These are phyloP conservation scores for Denticeps clupeoides DNA, from an alignment of 2,797 vertebrate genomes.

Conservation along the genomic window DNA sequence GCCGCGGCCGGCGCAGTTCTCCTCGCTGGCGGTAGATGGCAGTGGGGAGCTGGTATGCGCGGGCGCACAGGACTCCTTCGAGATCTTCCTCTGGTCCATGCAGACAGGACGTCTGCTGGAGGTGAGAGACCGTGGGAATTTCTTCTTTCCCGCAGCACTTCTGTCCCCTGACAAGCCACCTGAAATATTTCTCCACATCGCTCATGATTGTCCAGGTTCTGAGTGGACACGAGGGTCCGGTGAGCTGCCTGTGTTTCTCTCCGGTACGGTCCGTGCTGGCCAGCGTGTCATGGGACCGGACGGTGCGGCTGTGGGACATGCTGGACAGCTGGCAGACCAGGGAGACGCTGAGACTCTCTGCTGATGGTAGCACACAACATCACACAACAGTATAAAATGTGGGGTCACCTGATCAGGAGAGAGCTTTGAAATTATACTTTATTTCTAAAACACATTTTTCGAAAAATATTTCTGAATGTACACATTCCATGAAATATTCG, in stretches of 20 bases:
- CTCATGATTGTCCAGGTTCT: no score
- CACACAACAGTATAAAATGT: no score
- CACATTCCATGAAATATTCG: no score
- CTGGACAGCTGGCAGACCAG: constrained; percentile 89
- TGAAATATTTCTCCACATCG: not conserved
- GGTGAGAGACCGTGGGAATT: constrained; percentile 63
- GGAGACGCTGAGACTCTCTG: constrained; percentile 69
- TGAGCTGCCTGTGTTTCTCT: constrained; percentile 82
- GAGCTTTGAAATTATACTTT: no score
- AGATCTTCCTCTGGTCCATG: constrained; percentile 95
- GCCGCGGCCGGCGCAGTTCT: constrained; percentile 82
- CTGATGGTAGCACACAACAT: constrained; percentile 65
- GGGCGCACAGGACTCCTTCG: constrained; percentile 88
- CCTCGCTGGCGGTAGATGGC: constrained; percentile 75
- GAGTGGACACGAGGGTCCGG: constrained; percentile 82
- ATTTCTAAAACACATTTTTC: no score
- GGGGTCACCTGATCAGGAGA: not conserved
- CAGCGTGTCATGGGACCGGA: constrained; percentile 89
- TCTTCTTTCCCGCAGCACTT: not conserved
- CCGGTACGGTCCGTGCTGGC: constrained; percentile 79
- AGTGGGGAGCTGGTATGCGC: constrained; percentile 88
- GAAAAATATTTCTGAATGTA: no score
- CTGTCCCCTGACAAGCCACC: not conserved
- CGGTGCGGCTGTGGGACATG: constrained; percentile 91
- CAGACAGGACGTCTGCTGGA: constrained; percentile 90